phyloP scores from a whole-genome alignment of 2,113 vertebrate genomes.

The Henicopernis longicauda region DNA sequence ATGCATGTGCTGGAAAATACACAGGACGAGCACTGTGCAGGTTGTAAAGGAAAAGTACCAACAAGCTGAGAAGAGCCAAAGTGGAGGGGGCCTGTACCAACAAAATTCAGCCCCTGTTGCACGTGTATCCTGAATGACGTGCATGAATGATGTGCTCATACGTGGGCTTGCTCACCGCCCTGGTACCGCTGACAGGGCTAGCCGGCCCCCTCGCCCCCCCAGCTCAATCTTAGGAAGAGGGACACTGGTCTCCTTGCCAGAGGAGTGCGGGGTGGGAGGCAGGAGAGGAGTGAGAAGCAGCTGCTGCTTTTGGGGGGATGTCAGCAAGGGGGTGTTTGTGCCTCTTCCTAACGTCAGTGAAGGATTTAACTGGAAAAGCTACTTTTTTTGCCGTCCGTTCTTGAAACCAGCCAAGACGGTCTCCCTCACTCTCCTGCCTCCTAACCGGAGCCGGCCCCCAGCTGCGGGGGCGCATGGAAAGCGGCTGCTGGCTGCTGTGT shows the following conservation, averaged over 20 bases:
- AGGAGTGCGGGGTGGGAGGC: fast-evolving
- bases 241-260: background rate
- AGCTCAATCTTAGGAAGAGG: background rate
- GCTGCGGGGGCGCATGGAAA: background rate
- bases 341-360: background rate
- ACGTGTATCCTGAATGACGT: background rate
- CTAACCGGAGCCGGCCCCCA: background rate
- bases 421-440: background rate
- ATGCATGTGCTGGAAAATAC: background rate
- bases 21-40: fast-evolving
- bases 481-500: background rate
- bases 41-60: background rate
- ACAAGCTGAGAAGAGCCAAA: background rate
- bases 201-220: background rate
- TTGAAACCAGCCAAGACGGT: background rate
- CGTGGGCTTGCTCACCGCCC: background rate
- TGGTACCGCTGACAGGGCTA: background rate
- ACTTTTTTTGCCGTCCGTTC: background rate
- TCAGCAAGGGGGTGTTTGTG: background rate
- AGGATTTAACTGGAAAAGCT: background rate
- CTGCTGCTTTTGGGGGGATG: background rate
- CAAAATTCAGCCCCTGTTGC: background rate
- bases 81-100: background rate
- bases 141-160: background rate
- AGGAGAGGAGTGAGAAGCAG: background rate